Base-by-base conservation (phyloP, 92 coral and sea anemone genomes). In the Chrysogorgia sp. region DNA sequence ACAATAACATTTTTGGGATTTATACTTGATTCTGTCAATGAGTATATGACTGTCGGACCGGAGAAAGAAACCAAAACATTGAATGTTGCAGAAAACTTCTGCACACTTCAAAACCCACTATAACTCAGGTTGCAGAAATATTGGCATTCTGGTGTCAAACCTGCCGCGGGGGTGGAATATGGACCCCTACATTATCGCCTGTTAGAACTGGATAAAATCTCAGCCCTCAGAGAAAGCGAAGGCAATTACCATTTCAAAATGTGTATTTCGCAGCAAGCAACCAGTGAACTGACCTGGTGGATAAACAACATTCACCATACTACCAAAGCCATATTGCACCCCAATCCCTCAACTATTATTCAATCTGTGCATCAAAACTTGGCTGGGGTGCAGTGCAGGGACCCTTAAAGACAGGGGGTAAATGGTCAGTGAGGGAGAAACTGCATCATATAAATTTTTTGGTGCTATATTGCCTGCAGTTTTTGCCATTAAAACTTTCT, bases 391-490 rank as follows among this genome's bases (percentile, higher is more conserved):
- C 50, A 43, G 50, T 43, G 9, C 9, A 8, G 50, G 10, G 9
- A 43, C 9, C 50, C 17, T 17, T 8, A 17, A 9, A 43, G 50
- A 43, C 50, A 43, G 50, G 50, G 9, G 50, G 50, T 17, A 43
- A 17, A 17, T 43, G 50, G 50, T 8, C 50, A 43, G 50, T 17
- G 9, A 17, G 17, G 17, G 50, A 43, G 50, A 43, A 17, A 9
- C 17, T 43, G 50, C n/a, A n/a, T n/a, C n/a, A n/a, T n/a, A n/a
- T n/a, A n/a, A n/a, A n/a, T n/a, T n/a, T 81, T 45, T 31, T 82
- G 59, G 86, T 75, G 68, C 79, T n/a, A n/a, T 82, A 10, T 28
- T 75, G 59, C 84, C 90, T 75, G 86, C 90, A 76, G 74, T 81
- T 33, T 86, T 86, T 86, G 90, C 83, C 35, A 76, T 76, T 24